Conservation (phyloP, 2,113 vertebrate genomes). For the Hystrix cristata region DNA sequence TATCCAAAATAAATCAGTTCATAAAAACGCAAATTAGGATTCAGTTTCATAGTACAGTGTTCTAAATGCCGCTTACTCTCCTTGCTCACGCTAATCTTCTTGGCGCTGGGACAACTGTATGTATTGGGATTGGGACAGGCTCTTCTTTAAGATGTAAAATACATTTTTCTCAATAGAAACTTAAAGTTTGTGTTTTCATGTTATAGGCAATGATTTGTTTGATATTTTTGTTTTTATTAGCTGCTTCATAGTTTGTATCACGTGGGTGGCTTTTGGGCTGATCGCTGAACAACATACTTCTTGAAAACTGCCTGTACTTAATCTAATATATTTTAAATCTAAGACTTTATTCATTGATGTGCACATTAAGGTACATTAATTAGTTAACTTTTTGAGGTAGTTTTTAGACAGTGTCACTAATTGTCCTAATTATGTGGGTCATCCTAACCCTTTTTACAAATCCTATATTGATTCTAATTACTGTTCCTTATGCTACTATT, state of each 20-base stretch:
- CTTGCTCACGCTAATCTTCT: too few relatives aligned
- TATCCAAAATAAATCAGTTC: not conserved
- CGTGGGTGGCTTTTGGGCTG: conserved; percentile 22
- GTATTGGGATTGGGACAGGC: not conserved
- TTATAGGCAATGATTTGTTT: conserved; percentile 66
- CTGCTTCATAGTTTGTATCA: conserved; percentile 52
- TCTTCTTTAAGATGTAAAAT: conserved; percentile 54
- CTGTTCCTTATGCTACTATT: conserved; percentile 46
- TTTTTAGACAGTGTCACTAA: conserved; percentile 83
- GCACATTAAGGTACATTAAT: conserved; percentile 86
- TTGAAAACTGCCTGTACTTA: conserved; percentile 54
- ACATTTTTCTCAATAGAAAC: not conserved
- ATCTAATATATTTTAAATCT: conserved; percentile 70
- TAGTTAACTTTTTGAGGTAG: conserved; percentile 83
- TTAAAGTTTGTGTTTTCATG: conserved; percentile 76
- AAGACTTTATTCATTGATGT: conserved; percentile 73
- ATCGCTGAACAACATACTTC: conserved; percentile 70
- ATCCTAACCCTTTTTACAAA: conserved; percentile 74
- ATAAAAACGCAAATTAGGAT: not conserved
- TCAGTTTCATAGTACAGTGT: not conserved
- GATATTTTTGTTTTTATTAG: conserved; percentile 43
- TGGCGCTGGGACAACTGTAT: not conserved
- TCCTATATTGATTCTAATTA: conserved; percentile 81
- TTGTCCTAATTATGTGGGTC: conserved; percentile 80
- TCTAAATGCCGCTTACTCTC: not conserved